A percentile compares a stretch with the other conserved stretches of the same genome.
These are phyloP conservation scores for Diorhabda sublineata DNA, from an alignment of 1,140 invertebrate species.

Conservation along the genomic window DNA sequence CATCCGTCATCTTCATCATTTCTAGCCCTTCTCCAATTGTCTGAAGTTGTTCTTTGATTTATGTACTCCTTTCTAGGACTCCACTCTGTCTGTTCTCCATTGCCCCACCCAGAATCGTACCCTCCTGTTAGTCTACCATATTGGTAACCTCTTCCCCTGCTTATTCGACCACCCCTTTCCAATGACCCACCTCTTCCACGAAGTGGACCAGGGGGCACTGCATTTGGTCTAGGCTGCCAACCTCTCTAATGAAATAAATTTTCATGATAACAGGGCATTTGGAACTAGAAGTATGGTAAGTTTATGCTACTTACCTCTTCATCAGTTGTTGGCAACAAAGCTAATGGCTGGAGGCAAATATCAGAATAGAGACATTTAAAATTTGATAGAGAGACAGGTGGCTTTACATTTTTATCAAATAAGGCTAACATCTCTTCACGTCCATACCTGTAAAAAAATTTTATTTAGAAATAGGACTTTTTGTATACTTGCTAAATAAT, in stretches of 20 bases:
- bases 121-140: slow-evolving; percentile 57
- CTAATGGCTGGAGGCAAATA: slow-evolving; percentile 71
- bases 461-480: no score
- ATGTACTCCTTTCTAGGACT: slow-evolving; percentile 60
- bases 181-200: slow-evolving; percentile 50
- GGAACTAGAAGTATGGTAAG: slow-evolving; percentile 4
- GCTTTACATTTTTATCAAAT: slow-evolving; percentile 60
- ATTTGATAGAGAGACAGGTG: slow-evolving; percentile 62
- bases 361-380: slow-evolving; percentile 68
- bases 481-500: no score
- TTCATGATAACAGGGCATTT: not conserved
- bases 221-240: slow-evolving; percentile 32
- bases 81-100: slow-evolving; percentile 61
- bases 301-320: slow-evolving; percentile 57
- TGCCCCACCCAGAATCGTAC: slow-evolving; percentile 48
- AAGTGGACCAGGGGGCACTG: slow-evolving; percentile 40
- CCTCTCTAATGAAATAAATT: slow-evolving; percentile 24
- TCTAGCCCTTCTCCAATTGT: slow-evolving; percentile 59
- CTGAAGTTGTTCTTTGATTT: slow-evolving; percentile 52
- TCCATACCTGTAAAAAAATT: slow-evolving; percentile 57
- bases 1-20: slow-evolving; percentile 60
- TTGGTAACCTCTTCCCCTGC: slow-evolving; percentile 55
- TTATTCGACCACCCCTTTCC: slow-evolving; percentile 43
- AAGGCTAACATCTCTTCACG: slow-evolving; percentile 85
- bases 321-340: slow-evolving; percentile 70